Percentiles rank a stretch among this genome's conserved stretches.
phyloP scores from a whole-genome alignment of 2,797 vertebrate genomes.

The Schizopygopsis malacanthus region DNA sequence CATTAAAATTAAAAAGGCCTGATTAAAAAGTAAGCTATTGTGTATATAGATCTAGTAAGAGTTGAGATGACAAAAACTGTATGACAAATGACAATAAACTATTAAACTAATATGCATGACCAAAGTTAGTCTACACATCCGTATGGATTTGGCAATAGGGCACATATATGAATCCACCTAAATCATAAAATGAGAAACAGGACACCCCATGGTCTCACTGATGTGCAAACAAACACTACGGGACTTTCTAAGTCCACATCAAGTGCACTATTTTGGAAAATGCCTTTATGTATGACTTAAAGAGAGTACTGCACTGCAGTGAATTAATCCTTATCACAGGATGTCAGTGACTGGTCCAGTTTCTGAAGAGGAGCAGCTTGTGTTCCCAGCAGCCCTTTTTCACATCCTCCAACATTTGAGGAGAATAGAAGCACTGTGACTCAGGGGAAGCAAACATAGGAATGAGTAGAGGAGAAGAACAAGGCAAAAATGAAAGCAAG shows the following conservation, averaged over 20 bases:
- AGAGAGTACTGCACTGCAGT: slow-evolving; percentile 6
- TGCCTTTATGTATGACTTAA: slow-evolving; percentile 11
- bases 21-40: neutral
- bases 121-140: neutral
- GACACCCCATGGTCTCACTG: neutral
- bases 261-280: slow-evolving; percentile 4
- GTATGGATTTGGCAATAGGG: neutral
- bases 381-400: slow-evolving; percentile 36
- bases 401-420: slow-evolving; percentile 26
- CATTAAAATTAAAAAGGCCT: neutral
- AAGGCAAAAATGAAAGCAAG: neutral
- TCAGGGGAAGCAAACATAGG: slow-evolving; percentile 47
- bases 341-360: neutral
- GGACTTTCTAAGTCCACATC: neutral
- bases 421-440: slow-evolving; percentile 17
- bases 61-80: neutral
- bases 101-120: neutral
- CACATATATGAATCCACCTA: neutral
- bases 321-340: slow-evolving; percentile 25
- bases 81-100: neutral
- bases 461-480: slow-evolving; percentile 33
- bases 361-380: slow-evolving; percentile 16
- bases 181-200: slow-evolving; percentile 6
- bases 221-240: neutral
- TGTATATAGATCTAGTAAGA: neutral